Evolutionary conservation across 1,140 invertebrate genomes (phyloP), one percentile per base, ranked within the genome.

Genomic region (Maconellicoccus hirsutus): DNA sequence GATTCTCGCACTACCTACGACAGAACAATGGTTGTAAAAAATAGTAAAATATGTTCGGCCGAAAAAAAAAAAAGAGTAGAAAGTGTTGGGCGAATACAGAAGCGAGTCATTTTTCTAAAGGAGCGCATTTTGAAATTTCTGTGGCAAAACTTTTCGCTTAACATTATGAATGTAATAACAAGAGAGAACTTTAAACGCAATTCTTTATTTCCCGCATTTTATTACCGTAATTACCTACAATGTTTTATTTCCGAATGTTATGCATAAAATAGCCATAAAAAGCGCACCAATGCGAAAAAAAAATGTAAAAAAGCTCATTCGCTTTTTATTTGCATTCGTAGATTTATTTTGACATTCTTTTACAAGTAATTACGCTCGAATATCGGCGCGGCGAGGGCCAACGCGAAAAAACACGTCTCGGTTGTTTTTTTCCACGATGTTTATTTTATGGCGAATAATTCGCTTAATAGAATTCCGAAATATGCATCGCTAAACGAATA

Each of bases 271-370:
- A 52, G 42, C 42, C 42, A 52, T 52, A 52, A 52, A 52, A 52
- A 52, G 42, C 42, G 42, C 42, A 52, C 42, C 42, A 19, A 19
- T 19, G 42, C 42, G 42, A 52, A 52, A 52, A 52, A 52, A 52
- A 52, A 52, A 19, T 52, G n/a, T 14, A 52, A 52, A 52, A 52
- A 52, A 52, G 42, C 42, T 52, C 42, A 52, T 16, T 52, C 10
- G 42, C 12, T 4, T 52, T 52, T 52, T 52, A 52, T 52, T 52
- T 52, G 42, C 42, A 52, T 52, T 52, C n/a, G 42, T 52, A 52
- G 42, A 52, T 52, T 52, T 52, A 52, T 52, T 52, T 52, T 52
- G 42, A 52, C 42, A 52, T 52, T 52, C 42, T 52, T 52, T 52
- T 52, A 52, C 42, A 52, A 52, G 42, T 52, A 52, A 52, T 52